These are phyloP conservation scores for Albula glossodonta DNA, from an alignment of 2,113 vertebrate species.

Conservation along the genomic window DNA sequence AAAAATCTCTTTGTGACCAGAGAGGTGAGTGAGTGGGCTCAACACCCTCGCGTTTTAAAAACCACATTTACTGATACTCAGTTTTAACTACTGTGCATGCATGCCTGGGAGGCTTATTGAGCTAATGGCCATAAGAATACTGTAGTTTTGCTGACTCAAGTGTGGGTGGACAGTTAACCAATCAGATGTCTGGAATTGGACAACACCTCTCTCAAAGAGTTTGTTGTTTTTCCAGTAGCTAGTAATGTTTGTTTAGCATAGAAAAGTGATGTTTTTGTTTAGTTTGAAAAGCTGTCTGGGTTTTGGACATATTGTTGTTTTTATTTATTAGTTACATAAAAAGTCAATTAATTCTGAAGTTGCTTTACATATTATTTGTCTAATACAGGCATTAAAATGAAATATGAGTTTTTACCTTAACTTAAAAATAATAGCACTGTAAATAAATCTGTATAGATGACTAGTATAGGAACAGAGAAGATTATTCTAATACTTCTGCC, in stretches of 20 bases:
- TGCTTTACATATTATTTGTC: background rate
- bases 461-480: too few relatives aligned
- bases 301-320: background rate
- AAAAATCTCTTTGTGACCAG: background rate
- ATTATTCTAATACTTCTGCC: too few relatives aligned
- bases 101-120: background rate
- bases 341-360: background rate
- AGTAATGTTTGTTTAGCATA: background rate
- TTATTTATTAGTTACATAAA: background rate
- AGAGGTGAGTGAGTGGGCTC: background rate
- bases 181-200: background rate
- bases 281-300: background rate
- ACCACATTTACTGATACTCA: background rate
- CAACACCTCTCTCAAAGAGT: background rate
- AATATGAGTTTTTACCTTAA: background rate
- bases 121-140: background rate
- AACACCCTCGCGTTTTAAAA: background rate
- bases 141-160: slow-evolving; percentile 6
- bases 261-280: too few relatives aligned
- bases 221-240: background rate
- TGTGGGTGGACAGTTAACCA: background rate
- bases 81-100: slow-evolving; percentile 4
- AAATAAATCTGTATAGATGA: too few relatives aligned
- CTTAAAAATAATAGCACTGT: background rate
- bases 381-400: background rate